A percentile compares a stretch with the other conserved stretches of the same genome.
phyloP scores from a whole-genome alignment of 2,113 vertebrate genomes.

The Sterrhoptilus dennistouni region DNA sequence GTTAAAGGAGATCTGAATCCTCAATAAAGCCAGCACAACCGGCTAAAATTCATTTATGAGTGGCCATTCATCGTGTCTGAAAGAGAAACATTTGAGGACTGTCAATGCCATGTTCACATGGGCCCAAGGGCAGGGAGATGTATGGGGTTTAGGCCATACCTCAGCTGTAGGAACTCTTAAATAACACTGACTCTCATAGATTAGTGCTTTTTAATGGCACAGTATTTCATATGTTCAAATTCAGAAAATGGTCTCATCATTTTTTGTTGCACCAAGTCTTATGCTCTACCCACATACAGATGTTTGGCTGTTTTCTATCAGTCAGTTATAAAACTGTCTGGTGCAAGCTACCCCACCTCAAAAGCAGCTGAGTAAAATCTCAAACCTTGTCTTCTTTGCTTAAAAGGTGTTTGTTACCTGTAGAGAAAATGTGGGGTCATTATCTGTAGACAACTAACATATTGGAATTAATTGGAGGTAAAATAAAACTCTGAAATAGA shows the following conservation, averaged over 20 bases:
- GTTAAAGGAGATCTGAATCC: background rate
- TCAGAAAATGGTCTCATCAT: background rate
- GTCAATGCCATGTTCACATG: background rate
- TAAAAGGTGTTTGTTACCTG: background rate
- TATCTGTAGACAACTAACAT: background rate
- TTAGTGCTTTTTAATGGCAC: background rate
- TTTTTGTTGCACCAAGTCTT: background rate
- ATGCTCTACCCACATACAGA: background rate
- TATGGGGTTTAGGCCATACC: background rate
- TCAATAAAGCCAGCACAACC: background rate
- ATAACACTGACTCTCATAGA: background rate
- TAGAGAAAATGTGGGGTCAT: background rate
- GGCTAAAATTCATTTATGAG: slow-evolving; percentile 6
- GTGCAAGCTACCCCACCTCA: background rate
- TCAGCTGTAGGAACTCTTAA: background rate
- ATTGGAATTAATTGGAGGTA: background rate
- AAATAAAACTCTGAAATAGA: background rate
- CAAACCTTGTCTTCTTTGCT: background rate
- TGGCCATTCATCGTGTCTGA: background rate
- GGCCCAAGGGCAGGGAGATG: background rate
- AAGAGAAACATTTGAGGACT: slow-evolving; percentile 1
- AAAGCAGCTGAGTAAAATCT: background rate
- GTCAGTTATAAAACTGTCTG: background rate
- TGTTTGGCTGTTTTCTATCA: background rate
- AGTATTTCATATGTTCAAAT: background rate